phyloP scores from a whole-genome alignment of 2,888 invertebrate genomes.

The Epirrhoe tristata region DNA sequence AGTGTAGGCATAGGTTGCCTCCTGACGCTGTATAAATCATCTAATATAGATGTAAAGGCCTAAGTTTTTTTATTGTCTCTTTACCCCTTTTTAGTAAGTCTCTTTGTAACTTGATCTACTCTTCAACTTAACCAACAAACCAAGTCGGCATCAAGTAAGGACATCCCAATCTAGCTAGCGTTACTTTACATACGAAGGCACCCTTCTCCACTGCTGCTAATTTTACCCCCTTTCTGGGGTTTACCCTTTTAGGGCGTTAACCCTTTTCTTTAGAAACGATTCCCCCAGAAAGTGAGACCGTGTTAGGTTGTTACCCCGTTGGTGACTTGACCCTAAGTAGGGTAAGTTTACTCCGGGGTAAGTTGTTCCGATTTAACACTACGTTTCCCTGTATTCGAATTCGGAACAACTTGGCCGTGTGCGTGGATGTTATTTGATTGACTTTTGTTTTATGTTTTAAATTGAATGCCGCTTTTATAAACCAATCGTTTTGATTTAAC shows the following conservation, averaged over 20 bases:
- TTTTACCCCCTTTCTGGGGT: conserved; percentile 14
- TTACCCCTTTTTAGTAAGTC: conserved; percentile 1
- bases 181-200: conserved; percentile 46
- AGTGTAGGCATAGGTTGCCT: no score
- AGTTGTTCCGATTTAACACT: conserved; percentile 32
- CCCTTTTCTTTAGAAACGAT: conserved; percentile 2
- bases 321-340: conserved; percentile 7
- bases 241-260: conserved; percentile 15
- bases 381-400: conserved; percentile 29
- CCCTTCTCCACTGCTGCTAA: conserved; percentile 40
- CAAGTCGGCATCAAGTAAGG: conserved; percentile 45
- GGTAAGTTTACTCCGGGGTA: conserved; percentile 13
- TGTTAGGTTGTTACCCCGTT: conserved; percentile 8
- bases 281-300: conserved; percentile 4
- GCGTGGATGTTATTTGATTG: conserved; percentile 16
- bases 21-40: no score
- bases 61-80: no score
- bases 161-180: conserved; percentile 44
- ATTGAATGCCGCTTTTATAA: no score
- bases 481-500: no score
- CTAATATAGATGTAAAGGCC: no score
- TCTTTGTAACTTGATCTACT: conserved; percentile 26
- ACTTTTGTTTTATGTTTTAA: background rate
- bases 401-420: conserved; percentile 18
- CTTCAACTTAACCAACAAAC: conserved; percentile 31